These are phyloP conservation scores for Drosophila bocki DNA, from an alignment of 1,140 invertebrate species.

Conservation along the genomic window DNA sequence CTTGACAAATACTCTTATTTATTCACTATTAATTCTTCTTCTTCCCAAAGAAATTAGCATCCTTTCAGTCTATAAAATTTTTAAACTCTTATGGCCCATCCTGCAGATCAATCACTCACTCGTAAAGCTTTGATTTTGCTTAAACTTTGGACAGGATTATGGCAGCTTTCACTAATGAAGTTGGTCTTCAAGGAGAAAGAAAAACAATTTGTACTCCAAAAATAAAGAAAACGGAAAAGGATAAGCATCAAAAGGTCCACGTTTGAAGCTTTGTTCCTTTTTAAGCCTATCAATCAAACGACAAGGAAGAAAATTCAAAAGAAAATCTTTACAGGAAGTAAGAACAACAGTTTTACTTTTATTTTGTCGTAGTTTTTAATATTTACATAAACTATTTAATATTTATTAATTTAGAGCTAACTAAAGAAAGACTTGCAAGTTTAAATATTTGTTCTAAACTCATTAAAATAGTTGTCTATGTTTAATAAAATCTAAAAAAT, in stretches of 20 bases:
- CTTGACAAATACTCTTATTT: not conserved
- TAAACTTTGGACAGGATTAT: slow-evolving; percentile 41
- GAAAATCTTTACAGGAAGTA: not conserved
- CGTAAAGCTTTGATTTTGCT: slow-evolving; percentile 53
- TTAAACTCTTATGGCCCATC: not conserved
- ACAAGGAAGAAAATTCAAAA: not conserved
- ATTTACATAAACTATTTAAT: not conserved
- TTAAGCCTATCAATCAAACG: slow-evolving; percentile 25
- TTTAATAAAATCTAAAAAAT: no score
- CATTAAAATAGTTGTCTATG: no score
- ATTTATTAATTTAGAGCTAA: not conserved
- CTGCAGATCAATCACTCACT: slow-evolving; percentile 55
- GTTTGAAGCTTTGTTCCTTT: slow-evolving; percentile 4
- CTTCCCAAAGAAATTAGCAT: not conserved
- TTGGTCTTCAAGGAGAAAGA: slow-evolving; percentile 17
- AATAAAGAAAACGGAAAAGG: not conserved
- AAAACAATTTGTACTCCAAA: slow-evolving; percentile 27
- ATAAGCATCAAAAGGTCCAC: not conserved
- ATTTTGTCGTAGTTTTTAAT: not conserved
- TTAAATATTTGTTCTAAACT: not conserved
- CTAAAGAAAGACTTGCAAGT: no score
- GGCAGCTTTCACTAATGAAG: slow-evolving; percentile 36
- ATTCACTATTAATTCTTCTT: not conserved
- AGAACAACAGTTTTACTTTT: not conserved
- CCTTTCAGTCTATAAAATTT: not conserved